Percentiles rank a stretch among this genome's conserved stretches.
Evolutionary conservation across 2,888 invertebrate species (phyloP).

Genomic region (Acanthococcus lagerstroemiae): DNA sequence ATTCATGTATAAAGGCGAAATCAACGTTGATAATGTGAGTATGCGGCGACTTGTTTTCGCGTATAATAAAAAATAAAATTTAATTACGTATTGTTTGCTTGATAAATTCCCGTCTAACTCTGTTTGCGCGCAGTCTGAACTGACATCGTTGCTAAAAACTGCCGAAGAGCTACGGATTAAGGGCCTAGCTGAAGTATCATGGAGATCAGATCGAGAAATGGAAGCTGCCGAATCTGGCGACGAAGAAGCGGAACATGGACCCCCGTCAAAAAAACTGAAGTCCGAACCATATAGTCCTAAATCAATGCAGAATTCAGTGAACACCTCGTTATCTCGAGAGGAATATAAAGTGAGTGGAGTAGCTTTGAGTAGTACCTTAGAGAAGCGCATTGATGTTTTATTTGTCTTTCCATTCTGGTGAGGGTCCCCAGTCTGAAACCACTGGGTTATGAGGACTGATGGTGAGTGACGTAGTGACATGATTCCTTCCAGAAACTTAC

Average conservation of each 20-base stretch:
- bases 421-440: no score
- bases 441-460: no score
- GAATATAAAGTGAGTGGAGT: constrained; percentile 6
- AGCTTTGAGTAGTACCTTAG: no score
- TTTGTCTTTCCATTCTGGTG: not conserved
- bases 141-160: constrained; percentile 77
- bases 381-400: not conserved
- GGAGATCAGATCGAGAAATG: constrained; percentile 47
- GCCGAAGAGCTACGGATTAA: constrained; percentile 87
- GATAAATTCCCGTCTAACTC: no score
- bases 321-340: constrained; percentile 6
- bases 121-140: constrained; percentile 71
- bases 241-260: constrained; percentile 32
- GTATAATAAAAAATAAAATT: not conserved
- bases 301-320: constrained; percentile 10
- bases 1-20: constrained; percentile 93
- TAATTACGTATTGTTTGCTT: no score
- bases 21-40: constrained; percentile 87
- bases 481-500: no score
- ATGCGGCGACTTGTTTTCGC: not conserved
- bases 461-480: no score
- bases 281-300: constrained; percentile 27
- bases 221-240: constrained; percentile 22
- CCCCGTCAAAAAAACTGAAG: constrained; percentile 50
- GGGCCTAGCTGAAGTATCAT: constrained; percentile 80